Base-by-base conservation (phyloP, 2,888 invertebrate genomes). In the Macrosoma leucophasiata region DNA sequence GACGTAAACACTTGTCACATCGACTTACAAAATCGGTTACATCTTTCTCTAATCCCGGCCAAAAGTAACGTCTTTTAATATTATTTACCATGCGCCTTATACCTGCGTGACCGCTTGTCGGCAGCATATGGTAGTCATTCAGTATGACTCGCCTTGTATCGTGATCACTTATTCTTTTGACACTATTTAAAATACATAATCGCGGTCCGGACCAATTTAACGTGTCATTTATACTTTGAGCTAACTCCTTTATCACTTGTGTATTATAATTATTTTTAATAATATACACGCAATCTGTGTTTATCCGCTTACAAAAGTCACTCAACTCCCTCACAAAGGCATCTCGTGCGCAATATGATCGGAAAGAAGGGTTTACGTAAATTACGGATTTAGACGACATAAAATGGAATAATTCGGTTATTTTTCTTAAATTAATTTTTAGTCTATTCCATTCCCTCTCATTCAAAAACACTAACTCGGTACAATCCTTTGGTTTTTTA, bases 1-100 rank as follows among this genome's bases (percentile, higher is more conserved):
- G 34, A 13, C 22, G 39, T 33, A 48, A 43, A 26, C 43, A 50
- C 23, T 38, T 43, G 7, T 29, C 17, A 27, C 43, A 48, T 13
- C 29, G 9, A 27, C 13, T 20, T n/a, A 46, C 41, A 32, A 25
- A 48, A 4, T 33, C 18, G 17, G 10, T 33, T 4, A 48, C 33
- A 10, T 46, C 39, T n/a, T 34, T 29, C 8, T 33, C 37, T 15
- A 44, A 8, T 4, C 29, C 11, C 19, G 39, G 28, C 41, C 42
- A 43, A 29, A 27, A 42, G 19, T 36, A 43, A 12, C 26, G 13
- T 27, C 18, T 34, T 24, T 38, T 38, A 2, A 41, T 37, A 33
- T 41, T 38, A 24, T 33, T 35, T 20, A 13, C 4, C 36, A 38
- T 41, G 11, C 38, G 23, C 15, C 23, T 26, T 17, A 38, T 27